Conservation (phyloP, 2,888 invertebrate genomes). For the Xiphydria camelus region DNA sequence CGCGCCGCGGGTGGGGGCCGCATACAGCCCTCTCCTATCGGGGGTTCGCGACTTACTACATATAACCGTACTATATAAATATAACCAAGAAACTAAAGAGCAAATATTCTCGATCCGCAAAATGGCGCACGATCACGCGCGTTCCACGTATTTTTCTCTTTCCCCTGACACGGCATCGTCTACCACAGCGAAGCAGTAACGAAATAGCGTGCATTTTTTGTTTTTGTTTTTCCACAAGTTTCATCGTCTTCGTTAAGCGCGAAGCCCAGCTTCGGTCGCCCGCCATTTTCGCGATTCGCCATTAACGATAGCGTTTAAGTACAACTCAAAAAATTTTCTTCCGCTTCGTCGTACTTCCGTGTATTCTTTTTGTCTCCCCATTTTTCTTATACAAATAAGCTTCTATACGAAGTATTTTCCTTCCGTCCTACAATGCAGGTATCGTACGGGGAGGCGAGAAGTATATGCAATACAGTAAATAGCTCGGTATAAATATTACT, state of each 20-base stretch:
- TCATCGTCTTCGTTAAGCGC: neutral
- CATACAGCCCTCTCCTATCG: no score
- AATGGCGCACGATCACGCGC: no score
- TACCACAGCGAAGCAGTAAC: no score
- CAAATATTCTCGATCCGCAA: no score
- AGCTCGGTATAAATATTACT: conserved; percentile 22
- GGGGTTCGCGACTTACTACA: no score
- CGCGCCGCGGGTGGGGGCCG: neutral
- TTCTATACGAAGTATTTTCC: neutral
- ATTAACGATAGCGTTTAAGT: conserved; percentile 36
- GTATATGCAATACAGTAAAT: neutral
- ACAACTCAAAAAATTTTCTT: conserved; percentile 36
- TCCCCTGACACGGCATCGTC: no score
- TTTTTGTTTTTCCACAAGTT: no score
- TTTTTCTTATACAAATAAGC: conserved; percentile 1
- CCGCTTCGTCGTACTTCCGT: conserved; percentile 4
- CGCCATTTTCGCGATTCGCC: neutral
- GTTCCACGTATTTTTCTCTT: no score
- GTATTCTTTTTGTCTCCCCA: conserved; percentile 7
- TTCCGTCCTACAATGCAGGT: neutral
- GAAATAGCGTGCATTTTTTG: no score
- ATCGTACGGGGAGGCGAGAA: no score
- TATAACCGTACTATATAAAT: no score
- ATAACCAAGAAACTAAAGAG: no score
- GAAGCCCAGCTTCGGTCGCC: neutral